Conservation (phyloP, 2,797 vertebrate genomes). For the Sandelia bainsii region DNA sequence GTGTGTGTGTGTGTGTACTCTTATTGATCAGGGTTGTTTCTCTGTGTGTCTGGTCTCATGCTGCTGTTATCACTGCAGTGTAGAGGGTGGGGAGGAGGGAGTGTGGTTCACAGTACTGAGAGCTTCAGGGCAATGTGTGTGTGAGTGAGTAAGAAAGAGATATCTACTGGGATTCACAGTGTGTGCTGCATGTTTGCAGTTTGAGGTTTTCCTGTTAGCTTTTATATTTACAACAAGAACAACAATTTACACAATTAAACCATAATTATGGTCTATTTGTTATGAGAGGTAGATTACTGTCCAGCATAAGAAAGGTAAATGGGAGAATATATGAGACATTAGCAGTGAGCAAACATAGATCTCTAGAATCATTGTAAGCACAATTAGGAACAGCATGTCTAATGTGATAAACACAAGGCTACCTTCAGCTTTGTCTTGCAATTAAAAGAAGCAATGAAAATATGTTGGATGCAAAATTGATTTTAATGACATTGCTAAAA, state of each 20-base stretch:
- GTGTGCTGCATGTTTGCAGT: slow-evolving; percentile 27
- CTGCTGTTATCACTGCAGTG: slow-evolving; percentile 76
- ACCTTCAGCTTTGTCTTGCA: slow-evolving; percentile 36
- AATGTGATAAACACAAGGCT: slow-evolving; percentile 26
- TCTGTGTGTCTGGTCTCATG: slow-evolving; percentile 65
- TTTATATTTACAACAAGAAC: slow-evolving; percentile 32
- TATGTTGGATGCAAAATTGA: slow-evolving; percentile 22
- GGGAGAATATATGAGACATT: slow-evolving; percentile 12
- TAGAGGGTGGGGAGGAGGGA: slow-evolving; percentile 53
- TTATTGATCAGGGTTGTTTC: slow-evolving; percentile 78
- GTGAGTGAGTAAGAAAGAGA: slow-evolving; percentile 6
- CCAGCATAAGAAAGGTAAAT: slow-evolving; percentile 24
- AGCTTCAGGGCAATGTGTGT: slow-evolving; percentile 49
- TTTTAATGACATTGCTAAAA: slow-evolving; percentile 31
- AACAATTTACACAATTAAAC: slow-evolving; percentile 29
- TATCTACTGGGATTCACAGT: slow-evolving; percentile 57
- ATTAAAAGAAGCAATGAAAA: slow-evolving; percentile 56
- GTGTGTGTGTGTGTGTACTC: slow-evolving; percentile 31
- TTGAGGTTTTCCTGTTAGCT: slow-evolving; percentile 20
- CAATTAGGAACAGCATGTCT: slow-evolving; percentile 26
- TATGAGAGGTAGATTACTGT: slow-evolving; percentile 31
- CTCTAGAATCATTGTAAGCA: slow-evolving; percentile 19
- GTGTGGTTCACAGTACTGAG: slow-evolving; percentile 43
- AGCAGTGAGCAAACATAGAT: not conserved
- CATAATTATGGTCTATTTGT: slow-evolving; percentile 26